Evolutionary conservation across 2,888 invertebrate genomes (phyloP).

Genomic region (Phoenoteleia sp.): DNA sequence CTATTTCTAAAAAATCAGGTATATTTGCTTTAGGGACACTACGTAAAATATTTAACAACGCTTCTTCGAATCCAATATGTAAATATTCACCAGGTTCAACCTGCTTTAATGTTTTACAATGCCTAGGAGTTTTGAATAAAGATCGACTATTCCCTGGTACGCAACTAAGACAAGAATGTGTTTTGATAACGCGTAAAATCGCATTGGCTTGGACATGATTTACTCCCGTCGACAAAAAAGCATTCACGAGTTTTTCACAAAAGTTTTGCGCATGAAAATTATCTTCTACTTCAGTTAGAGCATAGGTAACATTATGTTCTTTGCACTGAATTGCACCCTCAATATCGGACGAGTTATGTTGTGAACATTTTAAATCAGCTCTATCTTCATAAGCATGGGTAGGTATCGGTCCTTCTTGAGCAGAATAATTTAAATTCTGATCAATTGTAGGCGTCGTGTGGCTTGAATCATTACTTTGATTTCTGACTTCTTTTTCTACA

Average conservation of each 20-base stretch:
- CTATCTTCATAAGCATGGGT: too few species aligned
- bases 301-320: too few species aligned
- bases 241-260: not conserved
- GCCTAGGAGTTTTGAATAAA: not conserved
- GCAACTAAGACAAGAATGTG: not conserved
- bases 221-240: not conserved
- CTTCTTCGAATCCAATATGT: slow-evolving; percentile 17
- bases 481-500: not conserved
- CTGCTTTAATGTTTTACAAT: not conserved
- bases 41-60: not conserved
- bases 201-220: slow-evolving; percentile 7
- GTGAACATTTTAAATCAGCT: too few species aligned
- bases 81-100: slow-evolving; percentile 31
- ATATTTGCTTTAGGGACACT: not conserved
- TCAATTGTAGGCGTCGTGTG: too few species aligned
- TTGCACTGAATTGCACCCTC: too few species aligned
- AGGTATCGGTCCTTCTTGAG: too few species aligned
- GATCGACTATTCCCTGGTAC: not conserved
- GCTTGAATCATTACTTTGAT: not conserved
- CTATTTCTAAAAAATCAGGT: not conserved
- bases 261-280: not conserved
- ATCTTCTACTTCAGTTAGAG: too few species aligned
- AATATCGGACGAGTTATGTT: too few species aligned
- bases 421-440: too few species aligned
- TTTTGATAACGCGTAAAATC: slow-evolving; percentile 3